Evolutionary conservation across 2,888 invertebrate genomes (phyloP), one percentile per base, ranked within the genome.

Genomic region (Cactoblastis cactorum): DNA sequence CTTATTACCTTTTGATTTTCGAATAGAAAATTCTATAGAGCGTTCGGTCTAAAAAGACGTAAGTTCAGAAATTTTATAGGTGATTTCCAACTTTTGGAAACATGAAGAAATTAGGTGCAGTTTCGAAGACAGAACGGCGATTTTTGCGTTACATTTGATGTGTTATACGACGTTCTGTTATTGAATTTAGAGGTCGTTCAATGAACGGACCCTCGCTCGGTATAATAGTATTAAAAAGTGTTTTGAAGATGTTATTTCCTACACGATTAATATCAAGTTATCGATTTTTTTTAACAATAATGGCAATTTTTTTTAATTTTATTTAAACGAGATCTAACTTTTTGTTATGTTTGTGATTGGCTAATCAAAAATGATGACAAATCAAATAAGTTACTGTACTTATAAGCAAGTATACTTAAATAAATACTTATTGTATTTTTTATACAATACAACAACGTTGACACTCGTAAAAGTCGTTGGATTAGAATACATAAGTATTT

Each of bases 141-240:
- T 66, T 68, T 67, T 71, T 65, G 61, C 60, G 54, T 56, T 59
- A 62, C 53, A 59, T 61, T 64, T 59, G 58, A 34, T 60, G 63
- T 71, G 67, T 62, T 68, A 65, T 81, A 77, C 62, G 76, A 68
- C 83, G 65, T 81, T 83, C 70, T 60, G 69, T 56, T 62, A 59
- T 63, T 67, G 67, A 58, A 61, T 55, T 58, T 56, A 51, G 55
- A 70, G 69, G 72, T 81, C 83, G 80, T 83, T 83, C 83, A 80
- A 78, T 79, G 84, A 82, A 80, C 82, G 79, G 81, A 83, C 85
- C 83, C 82, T 70, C 74, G 75, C 76, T 74, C 59, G 68, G 84
- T 84, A 83, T 83, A 83, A 76, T 80, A 75, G 77, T 69, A 69
- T 69, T 60, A 73, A 82, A 72, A 85, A 84, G 76, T 77, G 73